A percentile compares a stretch with the other conserved stretches of the same genome.
Evolutionary conservation across 2,888 invertebrate genomes (phyloP).

Genomic region (Sinotaia quadrata): DNA sequence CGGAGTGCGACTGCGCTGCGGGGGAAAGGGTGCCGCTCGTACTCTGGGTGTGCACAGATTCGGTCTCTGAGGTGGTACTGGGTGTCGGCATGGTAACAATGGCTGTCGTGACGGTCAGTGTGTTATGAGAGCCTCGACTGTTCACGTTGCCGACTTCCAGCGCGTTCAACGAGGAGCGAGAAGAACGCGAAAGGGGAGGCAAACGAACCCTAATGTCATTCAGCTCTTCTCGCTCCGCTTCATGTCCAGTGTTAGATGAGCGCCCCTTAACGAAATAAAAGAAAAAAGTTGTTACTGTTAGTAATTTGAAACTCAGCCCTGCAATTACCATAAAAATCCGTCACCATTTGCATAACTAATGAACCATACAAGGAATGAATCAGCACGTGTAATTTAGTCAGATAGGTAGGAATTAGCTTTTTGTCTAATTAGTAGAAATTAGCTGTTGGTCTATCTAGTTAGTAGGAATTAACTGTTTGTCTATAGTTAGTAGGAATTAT

Average conservation of each 20-base stretch:
- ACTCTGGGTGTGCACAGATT: constrained; percentile 56
- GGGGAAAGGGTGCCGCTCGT: constrained; percentile 54
- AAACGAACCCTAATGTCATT: constrained; percentile 66
- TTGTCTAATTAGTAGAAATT: too few species aligned
- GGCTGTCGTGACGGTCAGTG: constrained; percentile 63
- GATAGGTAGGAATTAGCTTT: too few species aligned
- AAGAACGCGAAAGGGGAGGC: constrained; percentile 56
- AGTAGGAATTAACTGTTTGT: too few species aligned
- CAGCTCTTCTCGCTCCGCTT: constrained; percentile 60
- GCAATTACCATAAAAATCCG: too few species aligned
- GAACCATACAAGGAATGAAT: too few species aligned
- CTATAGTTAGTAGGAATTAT: too few species aligned
- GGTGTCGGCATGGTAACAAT: constrained; percentile 61
- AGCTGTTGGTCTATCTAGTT: too few species aligned
- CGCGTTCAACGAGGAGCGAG: constrained; percentile 58
- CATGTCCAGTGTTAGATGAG: constrained; percentile 31
- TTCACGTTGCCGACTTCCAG: constrained; percentile 40
- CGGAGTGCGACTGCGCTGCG: constrained; percentile 40
- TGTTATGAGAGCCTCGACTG: constrained; percentile 56
- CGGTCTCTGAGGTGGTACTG: constrained; percentile 62
- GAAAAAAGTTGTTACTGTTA: not conserved
- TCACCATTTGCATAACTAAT: too few species aligned
- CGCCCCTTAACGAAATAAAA: constrained; percentile 14
- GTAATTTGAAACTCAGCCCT: too few species aligned
- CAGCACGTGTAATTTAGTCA: too few species aligned